These are phyloP conservation scores for Drosophila azteca DNA, from an alignment of 1,140 invertebrate species.

Conservation along the genomic window DNA sequence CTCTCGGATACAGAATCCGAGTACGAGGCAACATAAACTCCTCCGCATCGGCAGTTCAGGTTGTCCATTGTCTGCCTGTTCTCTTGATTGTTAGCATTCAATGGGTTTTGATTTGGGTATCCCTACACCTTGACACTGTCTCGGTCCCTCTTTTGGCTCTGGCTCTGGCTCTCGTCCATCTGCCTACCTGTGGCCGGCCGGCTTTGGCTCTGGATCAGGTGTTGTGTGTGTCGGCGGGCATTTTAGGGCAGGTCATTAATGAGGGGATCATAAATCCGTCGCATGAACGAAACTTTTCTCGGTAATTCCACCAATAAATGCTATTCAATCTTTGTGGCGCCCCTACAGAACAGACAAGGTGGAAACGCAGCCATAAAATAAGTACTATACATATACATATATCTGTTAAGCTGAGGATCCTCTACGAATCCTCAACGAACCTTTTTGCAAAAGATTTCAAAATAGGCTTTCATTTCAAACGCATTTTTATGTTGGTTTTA, in stretches of 20 bases:
- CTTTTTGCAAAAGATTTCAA: conserved; percentile 5
- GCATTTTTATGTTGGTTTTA: conserved; percentile 29
- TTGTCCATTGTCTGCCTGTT: conserved; percentile 58
- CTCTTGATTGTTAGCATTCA: conserved; percentile 64
- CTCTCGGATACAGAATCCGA: too few relatives aligned
- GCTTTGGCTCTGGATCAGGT: conserved; percentile 55
- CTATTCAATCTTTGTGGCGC: conserved; percentile 47
- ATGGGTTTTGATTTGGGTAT: conserved; percentile 75
- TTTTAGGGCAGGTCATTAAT: conserved; percentile 76
- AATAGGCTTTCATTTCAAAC: background rate
- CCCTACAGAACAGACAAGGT: conserved; percentile 11
- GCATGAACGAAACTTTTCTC: conserved; percentile 65
- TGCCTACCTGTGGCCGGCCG: conserved; percentile 37
- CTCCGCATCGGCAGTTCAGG: conserved; percentile 41
- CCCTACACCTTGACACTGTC: conserved; percentile 69
- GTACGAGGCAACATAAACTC: conserved; percentile 1
- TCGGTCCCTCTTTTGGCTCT: background rate
- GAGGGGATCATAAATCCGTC: conserved; percentile 50
- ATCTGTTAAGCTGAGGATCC: background rate
- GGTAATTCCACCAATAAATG: conserved; percentile 58
- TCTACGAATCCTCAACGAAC: background rate
- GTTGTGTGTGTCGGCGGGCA: conserved; percentile 21
- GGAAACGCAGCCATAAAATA: conserved; percentile 18
- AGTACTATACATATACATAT: too few relatives aligned
- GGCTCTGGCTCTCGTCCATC: background rate